phyloP scores from a whole-genome alignment of 1,140 invertebrate genomes.

The Cyphomyrmex costatus region DNA sequence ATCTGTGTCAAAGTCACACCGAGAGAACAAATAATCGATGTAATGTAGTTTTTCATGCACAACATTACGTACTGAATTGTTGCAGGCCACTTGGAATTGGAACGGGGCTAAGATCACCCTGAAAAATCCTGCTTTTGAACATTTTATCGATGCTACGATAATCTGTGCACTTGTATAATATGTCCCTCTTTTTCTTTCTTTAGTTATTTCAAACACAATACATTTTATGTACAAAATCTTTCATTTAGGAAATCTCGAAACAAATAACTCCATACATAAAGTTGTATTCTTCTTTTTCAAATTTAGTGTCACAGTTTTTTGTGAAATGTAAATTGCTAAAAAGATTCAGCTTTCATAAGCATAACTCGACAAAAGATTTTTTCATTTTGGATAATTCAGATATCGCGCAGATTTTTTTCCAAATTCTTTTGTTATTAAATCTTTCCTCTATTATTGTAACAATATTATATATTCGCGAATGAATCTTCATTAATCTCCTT shows the following conservation, averaged over 20 bases:
- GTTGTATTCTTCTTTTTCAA: neutral
- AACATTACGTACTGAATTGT: constrained; percentile 80
- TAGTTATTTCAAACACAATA: neutral
- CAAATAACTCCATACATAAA: neutral
- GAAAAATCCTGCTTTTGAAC: constrained; percentile 84
- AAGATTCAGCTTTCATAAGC: neutral
- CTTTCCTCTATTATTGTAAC: neutral
- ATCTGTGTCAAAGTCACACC: constrained; percentile 48
- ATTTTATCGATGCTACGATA: constrained; percentile 77
- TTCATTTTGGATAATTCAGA: neutral
- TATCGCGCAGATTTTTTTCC: neutral
- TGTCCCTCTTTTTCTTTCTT: constrained; percentile 5
- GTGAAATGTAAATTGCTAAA: neutral
- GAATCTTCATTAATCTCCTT: neutral
- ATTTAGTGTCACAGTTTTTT: neutral
- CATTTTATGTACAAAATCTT: neutral
- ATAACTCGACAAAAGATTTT: neutral
- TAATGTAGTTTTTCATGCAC: constrained; percentile 39
- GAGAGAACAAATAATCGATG: constrained; percentile 61
- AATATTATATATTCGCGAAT: neutral
- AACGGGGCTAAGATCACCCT: constrained; percentile 82
- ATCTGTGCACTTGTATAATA: constrained; percentile 72
- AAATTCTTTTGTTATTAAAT: neutral
- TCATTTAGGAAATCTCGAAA: neutral
- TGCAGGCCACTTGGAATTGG: constrained; percentile 79